Conservation (phyloP, 2,888 invertebrate species). For the Oegoconia quadripuncta region DNA sequence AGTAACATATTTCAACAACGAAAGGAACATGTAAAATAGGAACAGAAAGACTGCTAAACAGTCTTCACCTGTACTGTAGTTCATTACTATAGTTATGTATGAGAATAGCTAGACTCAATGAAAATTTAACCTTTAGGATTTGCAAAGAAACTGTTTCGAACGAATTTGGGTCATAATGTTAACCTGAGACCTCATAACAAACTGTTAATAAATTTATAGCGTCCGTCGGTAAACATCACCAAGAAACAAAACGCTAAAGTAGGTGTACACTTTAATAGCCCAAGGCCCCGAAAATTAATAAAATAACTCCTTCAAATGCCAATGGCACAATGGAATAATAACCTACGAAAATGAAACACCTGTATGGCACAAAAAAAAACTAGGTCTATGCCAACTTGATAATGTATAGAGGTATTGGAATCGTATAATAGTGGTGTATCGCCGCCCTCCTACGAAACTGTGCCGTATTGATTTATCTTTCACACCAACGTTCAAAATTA, state of each 20-base stretch:
- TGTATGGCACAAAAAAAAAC: constrained; percentile 14
- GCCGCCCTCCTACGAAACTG: constrained; percentile 19
- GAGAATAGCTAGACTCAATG: no score
- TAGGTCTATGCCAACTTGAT: constrained; percentile 14
- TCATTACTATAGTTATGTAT: no score
- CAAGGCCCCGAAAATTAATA: constrained; percentile 21
- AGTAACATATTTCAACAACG: no score
- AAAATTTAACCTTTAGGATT: no score
- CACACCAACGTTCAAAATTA: constrained; percentile 22
- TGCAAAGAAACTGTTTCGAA: no score
- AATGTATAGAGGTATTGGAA: constrained; percentile 20
- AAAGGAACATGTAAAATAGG: no score
- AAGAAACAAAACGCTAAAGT: constrained; percentile 12
- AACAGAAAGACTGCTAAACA: no score
- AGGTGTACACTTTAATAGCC: constrained; percentile 1
- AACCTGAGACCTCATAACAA: background rate
- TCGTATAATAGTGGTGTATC: constrained; percentile 14
- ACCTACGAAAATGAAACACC: constrained; percentile 18
- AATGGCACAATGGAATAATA: constrained; percentile 35
- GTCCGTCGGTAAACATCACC: constrained; percentile 18
- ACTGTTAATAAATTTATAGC: constrained; percentile 4
- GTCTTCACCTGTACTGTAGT: no score
- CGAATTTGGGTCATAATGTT: background rate
- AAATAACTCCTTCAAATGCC: constrained; percentile 38
- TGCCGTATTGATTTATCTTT: constrained; percentile 21